Percentiles rank a stretch among this genome's conserved stretches.
These are phyloP conservation scores for Spinibarbus caldwelli DNA, from an alignment of 2,797 vertebrate genomes.

Conservation along the genomic window DNA sequence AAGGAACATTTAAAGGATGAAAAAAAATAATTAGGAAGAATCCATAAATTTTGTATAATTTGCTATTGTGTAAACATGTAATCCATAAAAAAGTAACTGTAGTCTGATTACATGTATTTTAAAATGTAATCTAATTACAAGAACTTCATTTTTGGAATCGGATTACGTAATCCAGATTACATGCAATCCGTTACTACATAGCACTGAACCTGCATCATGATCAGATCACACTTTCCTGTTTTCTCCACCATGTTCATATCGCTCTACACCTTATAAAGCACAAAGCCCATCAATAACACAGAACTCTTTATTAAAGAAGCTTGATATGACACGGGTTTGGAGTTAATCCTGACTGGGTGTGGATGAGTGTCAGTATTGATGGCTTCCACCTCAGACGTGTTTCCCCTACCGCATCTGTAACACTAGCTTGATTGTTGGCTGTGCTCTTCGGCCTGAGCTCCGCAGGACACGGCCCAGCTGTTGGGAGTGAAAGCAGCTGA, in stretches of 20 bases:
- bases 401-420: constrained; percentile 39
- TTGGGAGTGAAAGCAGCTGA: constrained; percentile 43
- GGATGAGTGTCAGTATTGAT: constrained; percentile 51
- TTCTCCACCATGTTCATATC: background rate
- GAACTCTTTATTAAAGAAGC: background rate
- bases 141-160: background rate
- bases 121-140: background rate
- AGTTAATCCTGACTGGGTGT: constrained; percentile 62
- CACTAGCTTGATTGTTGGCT: constrained; percentile 43
- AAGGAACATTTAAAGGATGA: too few species aligned
- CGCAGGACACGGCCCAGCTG: constrained; percentile 29
- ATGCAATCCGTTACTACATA: too few species aligned
- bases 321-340: background rate
- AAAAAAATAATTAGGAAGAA: too few species aligned
- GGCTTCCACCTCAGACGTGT: background rate
- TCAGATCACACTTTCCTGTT: background rate
- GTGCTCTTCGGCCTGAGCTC: background rate
- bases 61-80: too few species aligned
- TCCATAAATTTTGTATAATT: too few species aligned
- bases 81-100: too few species aligned
- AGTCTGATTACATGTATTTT: too few species aligned
- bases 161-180: too few species aligned
- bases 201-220: too few species aligned
- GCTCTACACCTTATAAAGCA: background rate
- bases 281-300: background rate